Conservation (phyloP, 2,113 vertebrate species). For the Hippoglossus stenolepis region DNA sequence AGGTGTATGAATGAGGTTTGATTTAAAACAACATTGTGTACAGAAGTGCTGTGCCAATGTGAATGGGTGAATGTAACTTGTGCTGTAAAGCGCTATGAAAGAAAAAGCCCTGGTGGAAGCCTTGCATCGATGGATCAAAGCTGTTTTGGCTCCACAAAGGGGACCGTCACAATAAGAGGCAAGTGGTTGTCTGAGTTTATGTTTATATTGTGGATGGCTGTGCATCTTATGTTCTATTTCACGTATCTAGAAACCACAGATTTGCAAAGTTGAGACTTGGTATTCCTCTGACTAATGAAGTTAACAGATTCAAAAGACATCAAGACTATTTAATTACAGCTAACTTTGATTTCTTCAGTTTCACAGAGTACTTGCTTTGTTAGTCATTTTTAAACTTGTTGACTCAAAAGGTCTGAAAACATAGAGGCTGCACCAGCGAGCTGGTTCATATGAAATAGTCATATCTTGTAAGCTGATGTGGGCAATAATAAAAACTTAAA, state of each 20-base stretch:
- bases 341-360: not conserved
- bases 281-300: not conserved
- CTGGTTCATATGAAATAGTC: not conserved
- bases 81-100: no score
- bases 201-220: not conserved
- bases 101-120: not conserved
- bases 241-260: not conserved
- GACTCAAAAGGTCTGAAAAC: not conserved
- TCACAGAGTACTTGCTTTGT: not conserved
- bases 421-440: not conserved
- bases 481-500: not conserved
- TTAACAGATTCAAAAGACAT: not conserved
- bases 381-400: not conserved
- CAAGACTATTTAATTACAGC: not conserved
- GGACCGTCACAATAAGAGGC: not conserved
- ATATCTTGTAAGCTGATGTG: not conserved
- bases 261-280: conserved; percentile 2
- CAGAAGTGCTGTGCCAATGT: no score
- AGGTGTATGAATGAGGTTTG: no score
- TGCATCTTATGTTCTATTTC: not conserved
- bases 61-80: no score
- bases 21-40: no score
- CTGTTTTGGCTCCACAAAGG: not conserved
- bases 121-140: not conserved
- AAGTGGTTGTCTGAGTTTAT: not conserved